Base-by-base conservation (phyloP, 2,888 invertebrate species). In the Notocelia uddmanniana region DNA sequence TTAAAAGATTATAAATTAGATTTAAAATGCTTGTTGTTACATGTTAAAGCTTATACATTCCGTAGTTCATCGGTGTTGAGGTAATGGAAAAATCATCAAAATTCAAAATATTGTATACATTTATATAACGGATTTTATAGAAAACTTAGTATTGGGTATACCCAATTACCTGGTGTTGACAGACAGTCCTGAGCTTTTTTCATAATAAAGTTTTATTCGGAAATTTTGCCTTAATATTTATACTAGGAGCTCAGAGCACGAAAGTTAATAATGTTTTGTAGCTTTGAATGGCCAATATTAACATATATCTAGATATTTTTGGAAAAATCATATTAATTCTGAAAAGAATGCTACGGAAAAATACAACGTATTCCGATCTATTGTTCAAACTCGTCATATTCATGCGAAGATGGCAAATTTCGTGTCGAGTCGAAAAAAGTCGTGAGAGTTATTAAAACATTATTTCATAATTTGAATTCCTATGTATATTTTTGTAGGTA, bases 51-150 rank as follows among this genome's bases (percentile, higher is more conserved):
- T 89, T 90, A 69, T 73, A 86, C 80, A 84, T 85, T 83, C 81
- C 77, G 83, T 89, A 89, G 87, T 82, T 82, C 77, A 81, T 89
- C 81, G 82, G 82, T 89, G 90, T 91, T 91, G 82, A 82, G 83
- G 80, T 77, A 77, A 76, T 63, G 52, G 23, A 73, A 55, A 68
- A 76, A 64, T 79, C 79, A 81, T 81, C 80, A 80, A 76, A 82
- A 81, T 80, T 78, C 77, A 76, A 81, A 79, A 84, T 85, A 90
- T 90, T 91, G 85, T 90, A 92, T 91, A 92, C 91, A 91, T 92
- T 92, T 92, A 85, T 92, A 85, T 92, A 91, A 89, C 83, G 81
- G 80, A 80, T 91, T 91, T 91, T 92, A 90, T 89, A 89, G 88
- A 74, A 75, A 78, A 79, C 68, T 79, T 85, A 85, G 85, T n/a